These are phyloP conservation scores for Myiopsitta monachus DNA, from an alignment of 2,113 vertebrate species.

Conservation along the genomic window DNA sequence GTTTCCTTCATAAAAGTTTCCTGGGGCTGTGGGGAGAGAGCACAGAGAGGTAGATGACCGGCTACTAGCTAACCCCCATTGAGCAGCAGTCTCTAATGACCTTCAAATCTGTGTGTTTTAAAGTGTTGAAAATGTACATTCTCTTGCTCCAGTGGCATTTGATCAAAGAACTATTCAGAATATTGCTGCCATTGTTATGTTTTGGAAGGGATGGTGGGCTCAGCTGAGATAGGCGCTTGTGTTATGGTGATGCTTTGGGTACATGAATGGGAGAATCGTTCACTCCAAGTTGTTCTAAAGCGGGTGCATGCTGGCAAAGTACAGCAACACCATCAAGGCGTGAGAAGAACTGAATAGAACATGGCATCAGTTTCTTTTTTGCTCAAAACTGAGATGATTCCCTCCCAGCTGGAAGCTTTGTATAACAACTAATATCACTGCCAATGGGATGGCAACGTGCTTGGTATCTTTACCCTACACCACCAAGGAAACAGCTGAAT, in stretches of 20 bases:
- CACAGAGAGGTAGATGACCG: neutral
- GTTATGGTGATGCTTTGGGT: slow-evolving; percentile 3
- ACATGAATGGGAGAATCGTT: neutral
- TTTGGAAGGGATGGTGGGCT: neutral
- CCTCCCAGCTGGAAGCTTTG: slow-evolving; percentile 33
- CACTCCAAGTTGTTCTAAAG: slow-evolving; percentile 4
- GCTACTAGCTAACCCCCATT: neutral
- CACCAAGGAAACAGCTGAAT: neutral
- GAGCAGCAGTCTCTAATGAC: neutral
- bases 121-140: neutral
- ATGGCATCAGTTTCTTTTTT: neutral
- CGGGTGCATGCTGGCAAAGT: neutral
- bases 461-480: neutral
- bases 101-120: neutral
- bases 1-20: neutral
- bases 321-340: neutral
- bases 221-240: neutral
- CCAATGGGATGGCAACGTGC: neutral
- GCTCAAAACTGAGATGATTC: neutral
- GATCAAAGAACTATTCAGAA: neutral
- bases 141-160: neutral
- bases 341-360: neutral
- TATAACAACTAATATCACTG: neutral
- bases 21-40: neutral
- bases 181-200: neutral